Percentiles rank a stretch among this genome's conserved stretches.
phyloP scores from a whole-genome alignment of 1,140 invertebrate genomes.

The Heliconius hewitsoni region DNA sequence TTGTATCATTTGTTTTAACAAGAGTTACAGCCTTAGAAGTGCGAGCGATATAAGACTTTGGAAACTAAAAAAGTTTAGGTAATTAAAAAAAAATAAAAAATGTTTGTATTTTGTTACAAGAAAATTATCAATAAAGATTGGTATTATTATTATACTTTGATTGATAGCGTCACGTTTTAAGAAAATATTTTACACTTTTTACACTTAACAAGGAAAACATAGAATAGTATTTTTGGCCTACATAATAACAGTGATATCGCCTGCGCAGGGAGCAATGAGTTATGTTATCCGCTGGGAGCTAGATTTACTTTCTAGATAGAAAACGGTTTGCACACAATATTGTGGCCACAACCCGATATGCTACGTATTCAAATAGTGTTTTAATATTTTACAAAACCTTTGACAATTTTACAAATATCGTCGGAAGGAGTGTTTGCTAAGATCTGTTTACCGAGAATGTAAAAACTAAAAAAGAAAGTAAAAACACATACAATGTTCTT shows the following conservation, averaged over 20 bases:
- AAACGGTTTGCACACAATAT: neutral
- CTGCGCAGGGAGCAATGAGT: neutral
- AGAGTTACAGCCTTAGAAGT: conserved; percentile 18
- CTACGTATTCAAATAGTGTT: neutral
- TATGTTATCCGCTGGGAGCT: conserved; percentile 6
- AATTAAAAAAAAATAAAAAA: neutral
- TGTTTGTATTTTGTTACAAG: neutral
- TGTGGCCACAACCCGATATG: neutral
- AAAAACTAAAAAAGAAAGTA: neutral
- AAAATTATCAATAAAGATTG: neutral
- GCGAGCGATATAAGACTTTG: neutral
- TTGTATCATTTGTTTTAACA: conserved; percentile 57
- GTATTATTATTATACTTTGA: neutral
- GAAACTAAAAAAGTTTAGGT: neutral
- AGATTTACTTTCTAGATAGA: conserved; percentile 3
- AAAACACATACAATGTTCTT: too few species aligned
- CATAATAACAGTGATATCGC: neutral
- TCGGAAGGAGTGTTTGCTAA: neutral
- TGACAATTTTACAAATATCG: neutral
- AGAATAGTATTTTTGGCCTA: neutral
- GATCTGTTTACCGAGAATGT: too few species aligned
- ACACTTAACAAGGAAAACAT: neutral
- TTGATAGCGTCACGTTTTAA: neutral
- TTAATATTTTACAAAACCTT: conserved; percentile 8
- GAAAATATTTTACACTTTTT: neutral